Evolutionary conservation across 2,113 vertebrate genomes (phyloP).

Genomic region (Fulmarus glacialis): DNA sequence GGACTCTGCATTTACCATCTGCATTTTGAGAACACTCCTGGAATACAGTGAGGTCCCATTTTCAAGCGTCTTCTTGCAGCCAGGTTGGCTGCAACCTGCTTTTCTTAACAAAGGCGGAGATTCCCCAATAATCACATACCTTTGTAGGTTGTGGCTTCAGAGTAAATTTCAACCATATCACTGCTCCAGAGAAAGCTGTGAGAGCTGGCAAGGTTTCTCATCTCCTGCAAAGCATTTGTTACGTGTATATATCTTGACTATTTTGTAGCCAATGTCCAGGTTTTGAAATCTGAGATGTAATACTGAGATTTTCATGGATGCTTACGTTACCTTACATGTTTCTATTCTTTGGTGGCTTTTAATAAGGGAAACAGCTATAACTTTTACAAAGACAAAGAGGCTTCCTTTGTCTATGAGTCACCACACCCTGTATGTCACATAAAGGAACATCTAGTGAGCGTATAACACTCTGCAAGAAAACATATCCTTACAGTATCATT

Average conservation of each 20-base stretch:
- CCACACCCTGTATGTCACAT: background rate
- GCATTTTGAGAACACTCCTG: background rate
- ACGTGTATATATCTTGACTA: background rate
- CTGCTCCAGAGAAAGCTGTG: background rate
- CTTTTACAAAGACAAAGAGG: background rate
- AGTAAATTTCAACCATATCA: background rate
- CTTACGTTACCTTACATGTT: background rate
- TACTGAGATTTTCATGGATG: background rate
- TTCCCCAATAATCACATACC: background rate
- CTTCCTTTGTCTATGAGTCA: conserved; percentile 4
- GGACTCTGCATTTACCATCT: background rate
- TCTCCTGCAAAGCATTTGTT: background rate
- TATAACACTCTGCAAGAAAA: background rate
- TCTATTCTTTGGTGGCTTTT: background rate
- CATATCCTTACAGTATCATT: background rate
- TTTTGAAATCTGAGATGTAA: background rate
- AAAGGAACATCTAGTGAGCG: background rate
- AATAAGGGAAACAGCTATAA: background rate
- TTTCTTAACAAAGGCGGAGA: background rate
- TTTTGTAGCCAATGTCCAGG: background rate
- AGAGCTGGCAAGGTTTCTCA: background rate
- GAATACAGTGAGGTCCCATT: rapidly evolving
- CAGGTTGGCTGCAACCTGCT: background rate
- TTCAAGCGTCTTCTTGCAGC: rapidly evolving
- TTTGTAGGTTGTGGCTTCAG: background rate